Conservation (phyloP, 2,113 vertebrate genomes). For the Proteles cristata region DNA sequence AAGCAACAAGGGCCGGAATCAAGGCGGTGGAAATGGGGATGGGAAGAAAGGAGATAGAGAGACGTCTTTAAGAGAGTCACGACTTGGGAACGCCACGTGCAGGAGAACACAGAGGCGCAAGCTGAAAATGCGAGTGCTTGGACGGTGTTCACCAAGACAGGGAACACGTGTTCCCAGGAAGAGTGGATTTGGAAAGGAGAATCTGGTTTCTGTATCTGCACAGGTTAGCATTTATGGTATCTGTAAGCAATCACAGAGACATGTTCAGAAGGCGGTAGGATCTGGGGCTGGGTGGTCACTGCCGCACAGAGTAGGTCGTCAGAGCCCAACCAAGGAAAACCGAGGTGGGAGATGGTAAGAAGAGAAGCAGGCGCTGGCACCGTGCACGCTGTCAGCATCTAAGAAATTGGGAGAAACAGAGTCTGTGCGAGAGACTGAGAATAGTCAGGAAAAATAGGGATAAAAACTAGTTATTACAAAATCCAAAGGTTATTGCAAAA, state of each 20-base stretch:
- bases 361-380: background rate
- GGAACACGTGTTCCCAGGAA: background rate
- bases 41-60: background rate
- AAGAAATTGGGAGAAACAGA: background rate
- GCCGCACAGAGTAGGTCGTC: too few relatives aligned
- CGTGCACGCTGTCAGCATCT: background rate
- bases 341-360: background rate
- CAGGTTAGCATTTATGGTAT: too few relatives aligned
- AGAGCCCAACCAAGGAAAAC: background rate
- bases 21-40: background rate
- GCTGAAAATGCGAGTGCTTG: background rate
- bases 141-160: background rate
- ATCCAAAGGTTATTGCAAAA: background rate
- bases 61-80: background rate
- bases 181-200: background rate
- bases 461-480: background rate
- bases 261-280: accelerated
- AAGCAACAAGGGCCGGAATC: background rate
- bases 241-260: background rate
- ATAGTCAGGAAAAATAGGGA: background rate
- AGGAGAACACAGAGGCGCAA: too few relatives aligned
- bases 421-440: background rate
- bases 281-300: too few relatives aligned
- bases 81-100: background rate
- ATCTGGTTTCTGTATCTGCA: background rate